Percentiles rank a stretch among this genome's conserved stretches.
phyloP scores from a whole-genome alignment of 2,888 invertebrate genomes.

The Tenthredo distinguenda region DNA sequence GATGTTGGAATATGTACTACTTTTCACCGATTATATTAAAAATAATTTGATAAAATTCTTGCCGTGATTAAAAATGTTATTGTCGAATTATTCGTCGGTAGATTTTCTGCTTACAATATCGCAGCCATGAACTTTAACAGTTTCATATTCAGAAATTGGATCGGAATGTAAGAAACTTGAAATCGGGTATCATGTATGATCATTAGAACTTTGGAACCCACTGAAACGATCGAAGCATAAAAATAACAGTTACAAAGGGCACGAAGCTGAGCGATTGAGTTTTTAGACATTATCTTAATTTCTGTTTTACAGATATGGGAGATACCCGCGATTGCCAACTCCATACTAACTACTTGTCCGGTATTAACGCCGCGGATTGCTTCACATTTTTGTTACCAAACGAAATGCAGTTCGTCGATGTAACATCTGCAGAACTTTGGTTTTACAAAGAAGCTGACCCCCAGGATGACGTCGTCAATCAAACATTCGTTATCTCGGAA shows the following conservation, averaged over 20 bases:
- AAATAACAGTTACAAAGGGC: constrained; percentile 9
- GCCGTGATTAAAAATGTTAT: background rate
- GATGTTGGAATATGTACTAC: background rate
- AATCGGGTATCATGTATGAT: background rate
- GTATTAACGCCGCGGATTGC: constrained; percentile 84
- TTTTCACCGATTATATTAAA: background rate
- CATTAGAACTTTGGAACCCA: constrained; percentile 8
- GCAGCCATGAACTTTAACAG: background rate
- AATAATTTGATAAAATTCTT: background rate
- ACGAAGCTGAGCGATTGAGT: background rate
- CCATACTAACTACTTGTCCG: constrained; percentile 72
- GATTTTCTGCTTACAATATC: background rate
- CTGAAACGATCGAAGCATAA: background rate
- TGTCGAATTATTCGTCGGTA: background rate
- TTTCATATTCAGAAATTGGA: background rate
- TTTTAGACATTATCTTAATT: constrained; percentile 8
- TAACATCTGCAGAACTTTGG: constrained; percentile 90
- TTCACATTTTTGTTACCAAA: constrained; percentile 89
- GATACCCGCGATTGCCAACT: constrained; percentile 67
- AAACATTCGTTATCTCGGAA: constrained; percentile 89
- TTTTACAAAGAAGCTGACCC: constrained; percentile 86
- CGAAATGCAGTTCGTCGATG: constrained; percentile 87
- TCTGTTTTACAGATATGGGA: constrained; percentile 26
- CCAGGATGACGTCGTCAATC: constrained; percentile 84
- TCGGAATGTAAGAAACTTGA: background rate